phyloP scores from a whole-genome alignment of 2,888 invertebrate genomes.

The Seira sanloemensis region DNA sequence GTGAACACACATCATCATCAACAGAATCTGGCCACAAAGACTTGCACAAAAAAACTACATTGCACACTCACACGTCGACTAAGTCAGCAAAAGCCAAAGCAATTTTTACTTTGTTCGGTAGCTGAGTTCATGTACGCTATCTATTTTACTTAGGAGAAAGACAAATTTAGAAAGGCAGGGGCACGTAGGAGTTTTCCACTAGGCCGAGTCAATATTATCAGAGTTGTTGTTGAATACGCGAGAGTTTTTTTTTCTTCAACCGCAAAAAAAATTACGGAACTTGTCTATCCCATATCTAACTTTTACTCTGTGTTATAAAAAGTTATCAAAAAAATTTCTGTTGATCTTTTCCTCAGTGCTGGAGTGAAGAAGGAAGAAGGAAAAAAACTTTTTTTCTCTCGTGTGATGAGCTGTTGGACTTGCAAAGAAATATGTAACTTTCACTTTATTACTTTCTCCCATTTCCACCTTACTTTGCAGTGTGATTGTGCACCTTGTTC shows the following conservation, averaged over 20 bases:
- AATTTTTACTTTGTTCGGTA: too few species aligned
- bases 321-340: background rate
- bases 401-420: slow-evolving; percentile 22
- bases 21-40: background rate
- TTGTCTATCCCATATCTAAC: too few species aligned
- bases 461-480: background rate
- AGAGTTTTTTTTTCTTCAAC: background rate
- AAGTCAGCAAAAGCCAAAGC: background rate
- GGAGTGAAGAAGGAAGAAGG: background rate
- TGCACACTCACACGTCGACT: background rate
- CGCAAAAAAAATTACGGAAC: background rate
- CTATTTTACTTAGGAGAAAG: background rate
- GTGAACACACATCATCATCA: slow-evolving; percentile 41
- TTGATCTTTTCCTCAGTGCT: background rate
- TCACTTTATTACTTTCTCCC: slow-evolving; percentile 23
- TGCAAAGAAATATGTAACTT: slow-evolving; percentile 36
- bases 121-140: background rate
- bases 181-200: background rate
- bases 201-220: background rate
- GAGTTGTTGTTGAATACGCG: background rate
- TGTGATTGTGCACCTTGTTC: background rate
- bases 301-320: background rate
- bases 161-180: background rate
- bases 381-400: background rate
- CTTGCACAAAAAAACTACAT: background rate